These are phyloP conservation scores for Sternarchorhynchus goeldii DNA, from an alignment of 2,797 vertebrate genomes.

Conservation along the genomic window DNA sequence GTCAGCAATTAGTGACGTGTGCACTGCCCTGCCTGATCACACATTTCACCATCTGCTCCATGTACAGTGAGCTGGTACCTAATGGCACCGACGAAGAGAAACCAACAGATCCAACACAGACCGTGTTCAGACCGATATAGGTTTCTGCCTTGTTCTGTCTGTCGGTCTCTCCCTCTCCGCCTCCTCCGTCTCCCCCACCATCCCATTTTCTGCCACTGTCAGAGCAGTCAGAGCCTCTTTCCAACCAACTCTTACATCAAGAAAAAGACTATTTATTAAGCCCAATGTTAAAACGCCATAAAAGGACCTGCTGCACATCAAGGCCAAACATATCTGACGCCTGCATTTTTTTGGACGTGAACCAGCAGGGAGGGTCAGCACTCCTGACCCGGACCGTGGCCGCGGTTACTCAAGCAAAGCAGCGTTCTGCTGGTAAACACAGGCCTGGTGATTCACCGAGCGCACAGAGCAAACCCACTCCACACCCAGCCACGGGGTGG, in stretches of 20 bases:
- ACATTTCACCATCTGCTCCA: slow-evolving; percentile 3
- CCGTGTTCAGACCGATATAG: slow-evolving; percentile 5
- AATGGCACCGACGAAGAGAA: neutral
- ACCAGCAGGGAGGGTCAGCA: neutral
- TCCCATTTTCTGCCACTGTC: neutral
- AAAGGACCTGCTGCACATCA: neutral
- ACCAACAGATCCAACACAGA: neutral
- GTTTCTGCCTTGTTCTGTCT: neutral
- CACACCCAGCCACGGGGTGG: neutral
- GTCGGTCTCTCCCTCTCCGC: neutral
- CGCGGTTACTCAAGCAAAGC: neutral
- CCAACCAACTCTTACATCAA: slow-evolving; percentile 5
- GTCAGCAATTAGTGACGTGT: slow-evolving; percentile 29
- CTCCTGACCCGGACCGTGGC: neutral
- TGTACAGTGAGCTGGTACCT: slow-evolving; percentile 6
- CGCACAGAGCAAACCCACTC: neutral
- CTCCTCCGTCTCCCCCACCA: neutral
- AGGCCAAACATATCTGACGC: neutral
- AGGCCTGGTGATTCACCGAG: neutral
- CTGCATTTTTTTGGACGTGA: neutral
- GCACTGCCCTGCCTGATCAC: slow-evolving; percentile 13
- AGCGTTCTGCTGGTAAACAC: slow-evolving; percentile 3
- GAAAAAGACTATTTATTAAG: neutral
- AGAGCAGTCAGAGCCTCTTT: slow-evolving; percentile 2
- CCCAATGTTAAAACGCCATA: neutral